These are phyloP conservation scores for Alfaro cultratus DNA, from an alignment of 2,797 vertebrate species.

Conservation along the genomic window DNA sequence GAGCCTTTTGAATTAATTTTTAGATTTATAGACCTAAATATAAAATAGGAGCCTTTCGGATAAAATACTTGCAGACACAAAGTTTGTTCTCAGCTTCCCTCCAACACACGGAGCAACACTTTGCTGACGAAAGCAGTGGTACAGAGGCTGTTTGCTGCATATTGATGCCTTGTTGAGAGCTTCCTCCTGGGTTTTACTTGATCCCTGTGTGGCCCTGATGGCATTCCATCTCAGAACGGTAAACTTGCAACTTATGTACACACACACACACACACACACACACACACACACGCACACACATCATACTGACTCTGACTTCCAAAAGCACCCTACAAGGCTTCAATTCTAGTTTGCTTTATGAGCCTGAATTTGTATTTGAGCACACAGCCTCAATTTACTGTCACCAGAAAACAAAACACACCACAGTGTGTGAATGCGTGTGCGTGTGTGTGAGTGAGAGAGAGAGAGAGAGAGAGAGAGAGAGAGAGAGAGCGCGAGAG, in stretches of 20 bases:
- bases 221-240: constrained; percentile 57
- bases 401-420: constrained; percentile 59
- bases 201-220: constrained; percentile 57
- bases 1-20: constrained; percentile 16
- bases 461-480: background rate
- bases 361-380: constrained; percentile 53
- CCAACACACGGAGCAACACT: constrained; percentile 7
- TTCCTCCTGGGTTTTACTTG: constrained; percentile 70
- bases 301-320: constrained; percentile 10
- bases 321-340: constrained; percentile 26
- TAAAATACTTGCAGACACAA: constrained; percentile 28
- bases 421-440: constrained; percentile 15
- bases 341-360: constrained; percentile 51
- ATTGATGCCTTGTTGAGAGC: constrained; percentile 66
- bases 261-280: constrained; percentile 10
- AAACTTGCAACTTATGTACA: constrained; percentile 53
- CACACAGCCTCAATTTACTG: constrained; percentile 57
- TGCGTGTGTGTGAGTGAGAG: constrained; percentile 4
- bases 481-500: background rate
- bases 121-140: constrained; percentile 51
- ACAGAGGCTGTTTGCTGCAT: constrained; percentile 62
- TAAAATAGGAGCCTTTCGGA: constrained; percentile 21
- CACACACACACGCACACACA: constrained; percentile 23
- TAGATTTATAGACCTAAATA: constrained; percentile 1
- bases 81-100: constrained; percentile 20